Evolutionary conservation across 2,113 vertebrate species (phyloP), one percentile per base, ranked within the genome.

Genomic region (Burhinus oedicnemus): DNA sequence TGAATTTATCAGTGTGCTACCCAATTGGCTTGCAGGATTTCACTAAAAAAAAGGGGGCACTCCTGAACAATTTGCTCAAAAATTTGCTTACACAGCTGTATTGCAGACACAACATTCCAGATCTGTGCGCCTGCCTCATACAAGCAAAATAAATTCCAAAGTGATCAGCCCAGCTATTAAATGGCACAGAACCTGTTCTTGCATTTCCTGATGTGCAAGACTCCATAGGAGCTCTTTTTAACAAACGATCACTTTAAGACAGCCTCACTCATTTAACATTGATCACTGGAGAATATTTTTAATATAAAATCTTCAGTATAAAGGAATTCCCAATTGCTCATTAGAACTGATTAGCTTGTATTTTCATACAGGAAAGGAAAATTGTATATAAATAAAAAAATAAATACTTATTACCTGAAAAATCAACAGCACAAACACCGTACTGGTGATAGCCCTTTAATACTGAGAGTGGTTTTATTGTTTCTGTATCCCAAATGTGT

Each of bases 401-500:
- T 95, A 92, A 90, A 92, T 85, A 97, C 76, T 82, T 78, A 97
- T 98, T 98, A 99, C 99, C 99, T 98, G 99, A 99, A 97, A 99
- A 99, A 97, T 99, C 99, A 94, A 99, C 98, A 85, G 99, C 98
- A 88, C 99, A 99, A 77, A 99, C 98, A 92, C 99, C 99, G 36
- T 98, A 99, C 45, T 99, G 99, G 97, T 99, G 99, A 97, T 98
- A 99, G 96, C 99, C 99, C 97, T 98, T 99, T 97, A 99, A 98
- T 83, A 99, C 98, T 3, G 99, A 99, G 89, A 99, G 97, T 64
- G 99, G 99, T 95, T 99, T 99, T 97, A 99, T 97, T 36, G 98
- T 99, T 97, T 99, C 99, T 75, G 99, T 99, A 97, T 99, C 99
- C 99, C 99, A 99, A 94, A 99, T 97, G 86, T 99, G 99, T 95